These are phyloP conservation scores for Tapirus indicus DNA, from an alignment of 2,797 vertebrate genomes.

Conservation along the genomic window DNA sequence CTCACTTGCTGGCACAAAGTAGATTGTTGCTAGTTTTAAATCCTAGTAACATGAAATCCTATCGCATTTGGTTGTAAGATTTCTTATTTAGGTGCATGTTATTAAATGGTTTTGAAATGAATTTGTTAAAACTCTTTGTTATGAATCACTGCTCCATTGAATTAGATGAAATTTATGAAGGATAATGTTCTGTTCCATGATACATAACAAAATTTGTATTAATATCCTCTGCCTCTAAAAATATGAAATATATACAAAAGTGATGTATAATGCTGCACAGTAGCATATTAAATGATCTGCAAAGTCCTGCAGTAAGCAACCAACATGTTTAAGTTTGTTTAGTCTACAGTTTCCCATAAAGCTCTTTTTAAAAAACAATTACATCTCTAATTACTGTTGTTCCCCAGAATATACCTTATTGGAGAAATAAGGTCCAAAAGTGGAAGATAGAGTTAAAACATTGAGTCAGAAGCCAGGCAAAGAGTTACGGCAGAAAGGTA, in stretches of 20 bases:
- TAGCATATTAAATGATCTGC: constrained; percentile 35
- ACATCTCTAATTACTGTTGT: not conserved
- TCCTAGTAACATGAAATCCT: constrained; percentile 1
- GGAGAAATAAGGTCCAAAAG: not conserved
- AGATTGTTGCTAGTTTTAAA: constrained; percentile 3
- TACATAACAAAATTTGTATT: constrained; percentile 13
- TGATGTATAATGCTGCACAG: not conserved
- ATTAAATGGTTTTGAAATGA: constrained; percentile 48
- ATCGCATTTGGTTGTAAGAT: constrained; percentile 14
- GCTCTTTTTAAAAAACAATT: not conserved
- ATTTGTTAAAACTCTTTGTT: constrained; percentile 49
- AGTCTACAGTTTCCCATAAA: not conserved
- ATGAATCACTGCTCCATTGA: not conserved
- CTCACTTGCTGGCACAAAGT: not conserved
- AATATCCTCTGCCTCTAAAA: not conserved
- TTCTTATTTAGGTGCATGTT: constrained; percentile 40
- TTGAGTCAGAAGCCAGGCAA: not conserved
- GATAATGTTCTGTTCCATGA: constrained; percentile 25
- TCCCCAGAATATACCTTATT: not conserved
- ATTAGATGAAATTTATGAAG: constrained; percentile 45
- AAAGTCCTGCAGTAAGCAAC: constrained; percentile 9
- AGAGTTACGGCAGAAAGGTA: constrained; percentile 26
- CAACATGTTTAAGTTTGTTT: constrained; percentile 29
- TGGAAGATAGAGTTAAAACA: constrained; percentile 11
- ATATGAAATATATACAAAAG: not conserved